Percentiles rank a stretch among this genome's conserved stretches.
These are phyloP conservation scores for Psittacula echo DNA, from an alignment of 2,797 vertebrate genomes.

Conservation along the genomic window DNA sequence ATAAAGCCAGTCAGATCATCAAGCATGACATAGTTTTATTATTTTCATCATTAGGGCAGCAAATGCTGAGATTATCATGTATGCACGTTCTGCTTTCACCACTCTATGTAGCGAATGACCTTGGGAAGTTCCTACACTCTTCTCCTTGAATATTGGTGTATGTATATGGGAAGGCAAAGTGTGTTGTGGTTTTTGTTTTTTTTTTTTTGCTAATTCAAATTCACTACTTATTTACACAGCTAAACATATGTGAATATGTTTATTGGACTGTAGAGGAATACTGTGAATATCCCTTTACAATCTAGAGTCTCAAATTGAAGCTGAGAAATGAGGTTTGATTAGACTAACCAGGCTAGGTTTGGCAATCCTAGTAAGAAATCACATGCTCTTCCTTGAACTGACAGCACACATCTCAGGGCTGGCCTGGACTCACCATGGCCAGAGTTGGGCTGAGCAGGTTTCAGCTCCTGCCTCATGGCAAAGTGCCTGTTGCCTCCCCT, in stretches of 20 bases:
- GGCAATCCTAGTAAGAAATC: neutral
- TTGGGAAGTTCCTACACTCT: neutral
- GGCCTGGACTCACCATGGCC: neutral
- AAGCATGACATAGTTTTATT: neutral
- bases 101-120: neutral
- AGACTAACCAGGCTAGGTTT: neutral
- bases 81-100: neutral
- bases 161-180: neutral
- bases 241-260: neutral
- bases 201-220: neutral
- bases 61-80: neutral
- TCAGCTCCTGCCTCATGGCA: neutral
- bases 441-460: neutral
- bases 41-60: neutral
- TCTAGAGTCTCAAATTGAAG: neutral
- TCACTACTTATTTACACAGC: neutral
- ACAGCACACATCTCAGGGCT: rapidly evolving
- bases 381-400: neutral
- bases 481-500: neutral
- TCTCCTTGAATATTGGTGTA: neutral
- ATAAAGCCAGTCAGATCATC: neutral
- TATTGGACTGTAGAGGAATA: neutral
- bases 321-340: neutral
- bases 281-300: neutral
- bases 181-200: neutral